Percentiles rank a stretch among this genome's conserved stretches.
Conservation (phyloP, 2,888 invertebrate genomes). For the Sinodicranocentrus sp. region DNA sequence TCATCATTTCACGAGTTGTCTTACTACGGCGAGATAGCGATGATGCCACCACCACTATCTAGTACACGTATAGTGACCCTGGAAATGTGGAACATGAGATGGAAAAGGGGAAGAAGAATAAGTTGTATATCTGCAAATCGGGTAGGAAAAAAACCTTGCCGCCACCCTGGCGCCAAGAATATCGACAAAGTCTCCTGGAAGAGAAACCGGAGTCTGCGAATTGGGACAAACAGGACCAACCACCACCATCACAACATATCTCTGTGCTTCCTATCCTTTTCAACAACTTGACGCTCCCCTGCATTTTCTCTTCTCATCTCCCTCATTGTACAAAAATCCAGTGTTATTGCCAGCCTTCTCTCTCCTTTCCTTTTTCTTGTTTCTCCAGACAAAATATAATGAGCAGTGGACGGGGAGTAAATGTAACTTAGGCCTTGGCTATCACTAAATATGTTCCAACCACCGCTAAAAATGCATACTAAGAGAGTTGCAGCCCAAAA, state of each 20-base stretch:
- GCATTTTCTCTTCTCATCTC: slow-evolving; percentile 12
- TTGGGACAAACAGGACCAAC: slow-evolving; percentile 70
- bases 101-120: slow-evolving; percentile 28
- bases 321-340: slow-evolving; percentile 7
- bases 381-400: slow-evolving; percentile 30
- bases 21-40: too few species aligned
- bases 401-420: background rate
- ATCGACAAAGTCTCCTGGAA: slow-evolving; percentile 73
- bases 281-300: slow-evolving; percentile 70
- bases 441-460: too few species aligned
- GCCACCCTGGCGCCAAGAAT: slow-evolving; percentile 75
- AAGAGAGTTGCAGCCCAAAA: background rate
- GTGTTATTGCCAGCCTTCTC: slow-evolving; percentile 26
- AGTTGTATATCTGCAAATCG: slow-evolving; percentile 27
- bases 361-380: background rate
- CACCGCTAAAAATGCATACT: too few species aligned
- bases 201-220: slow-evolving; percentile 73
- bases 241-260: background rate
- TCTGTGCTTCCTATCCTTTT: slow-evolving; percentile 36
- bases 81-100: slow-evolving; percentile 38
- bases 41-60: background rate
- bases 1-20: background rate
- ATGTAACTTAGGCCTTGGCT: slow-evolving; percentile 11
- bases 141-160: slow-evolving; percentile 68
- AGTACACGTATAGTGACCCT: background rate